phyloP scores from a whole-genome alignment of 2,888 invertebrate genomes.

The Empis stercorea region DNA sequence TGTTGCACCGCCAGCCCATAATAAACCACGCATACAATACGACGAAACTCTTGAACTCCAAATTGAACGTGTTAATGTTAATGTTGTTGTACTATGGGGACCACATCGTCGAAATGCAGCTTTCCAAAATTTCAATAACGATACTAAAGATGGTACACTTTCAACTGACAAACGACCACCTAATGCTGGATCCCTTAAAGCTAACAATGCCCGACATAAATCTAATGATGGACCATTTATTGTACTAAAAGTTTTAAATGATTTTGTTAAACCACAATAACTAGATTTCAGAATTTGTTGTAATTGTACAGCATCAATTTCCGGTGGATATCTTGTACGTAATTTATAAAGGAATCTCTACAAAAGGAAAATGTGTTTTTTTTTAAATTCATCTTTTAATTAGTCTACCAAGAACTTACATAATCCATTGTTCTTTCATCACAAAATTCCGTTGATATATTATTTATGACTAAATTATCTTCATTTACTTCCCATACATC shows the following conservation, averaged over 20 bases:
- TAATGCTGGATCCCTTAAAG: slow-evolving; percentile 52
- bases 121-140: slow-evolving; percentile 52
- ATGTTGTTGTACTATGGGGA: slow-evolving; percentile 11
- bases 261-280: slow-evolving; percentile 41
- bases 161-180: slow-evolving; percentile 47
- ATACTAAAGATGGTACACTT: slow-evolving; percentile 49
- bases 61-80: slow-evolving; percentile 14
- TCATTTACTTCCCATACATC: slow-evolving; percentile 69
- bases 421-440: slow-evolving; percentile 42
- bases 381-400: too few species aligned
- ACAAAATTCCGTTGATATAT: slow-evolving; percentile 46
- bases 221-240: slow-evolving; percentile 41
- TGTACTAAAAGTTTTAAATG: slow-evolving; percentile 12
- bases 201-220: slow-evolving; percentile 53
- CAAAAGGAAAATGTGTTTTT: background rate
- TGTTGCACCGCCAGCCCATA: slow-evolving; percentile 56
- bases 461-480: slow-evolving; percentile 55
- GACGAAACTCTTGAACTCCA: slow-evolving; percentile 39
- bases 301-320: slow-evolving; percentile 47
- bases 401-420: too few species aligned
- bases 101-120: slow-evolving; percentile 16
- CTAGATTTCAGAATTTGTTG: slow-evolving; percentile 45
- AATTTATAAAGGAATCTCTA: slow-evolving; percentile 17
- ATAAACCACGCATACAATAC: slow-evolving; percentile 47
- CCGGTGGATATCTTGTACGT: slow-evolving; percentile 41